A percentile compares a stretch with the other conserved stretches of the same genome.
Conservation (phyloP, 2,797 vertebrate genomes). For the Catamblyrhynchus diadema region DNA sequence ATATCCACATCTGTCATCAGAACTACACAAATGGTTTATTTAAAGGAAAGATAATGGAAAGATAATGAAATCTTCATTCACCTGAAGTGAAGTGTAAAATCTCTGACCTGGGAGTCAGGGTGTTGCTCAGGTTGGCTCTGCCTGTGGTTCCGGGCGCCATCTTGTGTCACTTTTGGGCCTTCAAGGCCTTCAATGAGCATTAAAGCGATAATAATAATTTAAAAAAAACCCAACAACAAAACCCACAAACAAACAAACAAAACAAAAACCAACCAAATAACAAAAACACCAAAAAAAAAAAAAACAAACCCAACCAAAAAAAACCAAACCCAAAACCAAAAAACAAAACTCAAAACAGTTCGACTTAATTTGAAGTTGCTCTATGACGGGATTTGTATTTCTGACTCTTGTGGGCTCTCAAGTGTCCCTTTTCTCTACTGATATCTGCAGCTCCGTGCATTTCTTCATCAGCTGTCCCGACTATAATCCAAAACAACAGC, state of each 20-base stretch:
- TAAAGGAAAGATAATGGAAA: background rate
- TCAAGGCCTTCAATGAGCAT: background rate
- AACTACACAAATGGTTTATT: background rate
- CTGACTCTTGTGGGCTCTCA: background rate
- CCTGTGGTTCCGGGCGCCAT: slow-evolving; percentile 21
- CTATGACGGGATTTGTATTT: background rate
- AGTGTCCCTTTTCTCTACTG: background rate
- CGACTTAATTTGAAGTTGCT: background rate
- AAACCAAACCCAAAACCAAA: no score
- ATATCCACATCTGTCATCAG: background rate
- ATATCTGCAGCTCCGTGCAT: background rate
- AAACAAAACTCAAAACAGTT: no score
- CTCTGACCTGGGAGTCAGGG: background rate
- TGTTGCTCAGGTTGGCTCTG: background rate
- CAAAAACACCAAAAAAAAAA: background rate
- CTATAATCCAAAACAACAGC: background rate
- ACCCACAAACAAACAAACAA: background rate
- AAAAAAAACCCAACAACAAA: background rate
- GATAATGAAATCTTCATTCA: background rate
- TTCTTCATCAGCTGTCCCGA: background rate
- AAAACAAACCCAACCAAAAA: no score
- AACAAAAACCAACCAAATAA: background rate
- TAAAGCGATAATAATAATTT: background rate
- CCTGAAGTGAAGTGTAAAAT: background rate
- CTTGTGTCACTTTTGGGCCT: background rate